Conservation (phyloP, 2,797 vertebrate species). For the Protonibea diacanthus region DNA sequence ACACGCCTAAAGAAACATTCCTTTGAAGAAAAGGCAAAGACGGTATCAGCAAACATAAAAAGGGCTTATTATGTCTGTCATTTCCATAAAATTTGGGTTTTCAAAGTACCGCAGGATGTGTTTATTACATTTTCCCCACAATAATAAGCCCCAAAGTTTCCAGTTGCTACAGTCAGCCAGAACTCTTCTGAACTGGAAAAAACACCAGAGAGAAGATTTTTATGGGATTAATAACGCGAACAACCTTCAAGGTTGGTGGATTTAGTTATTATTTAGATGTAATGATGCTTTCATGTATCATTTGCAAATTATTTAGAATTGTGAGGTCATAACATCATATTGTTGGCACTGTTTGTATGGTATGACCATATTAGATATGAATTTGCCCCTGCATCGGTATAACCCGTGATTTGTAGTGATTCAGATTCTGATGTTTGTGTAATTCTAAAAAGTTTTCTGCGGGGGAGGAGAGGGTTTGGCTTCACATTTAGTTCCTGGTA, state of each 20-base stretch:
- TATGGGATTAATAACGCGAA: constrained; percentile 14
- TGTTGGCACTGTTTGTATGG: constrained; percentile 2
- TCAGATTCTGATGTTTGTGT: constrained; percentile 47
- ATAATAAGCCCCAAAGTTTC: constrained; percentile 45
- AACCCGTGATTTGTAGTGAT: constrained; percentile 12
- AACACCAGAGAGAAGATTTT: constrained; percentile 26
- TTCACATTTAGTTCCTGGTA: constrained; percentile 47
- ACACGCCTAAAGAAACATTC: constrained; percentile 47
- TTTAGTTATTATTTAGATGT: neutral
- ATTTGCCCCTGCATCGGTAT: neutral
- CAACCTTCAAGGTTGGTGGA: neutral
- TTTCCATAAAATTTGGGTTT: constrained; percentile 58
- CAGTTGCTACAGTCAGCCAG: constrained; percentile 12
- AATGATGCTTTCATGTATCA: neutral
- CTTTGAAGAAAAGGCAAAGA: constrained; percentile 56
- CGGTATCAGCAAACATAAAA: constrained; percentile 52
- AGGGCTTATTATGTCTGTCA: constrained; percentile 50
- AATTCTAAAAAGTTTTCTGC: constrained; percentile 32
- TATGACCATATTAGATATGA: neutral
- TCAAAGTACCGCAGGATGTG: constrained; percentile 39
- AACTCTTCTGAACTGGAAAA: constrained; percentile 30
- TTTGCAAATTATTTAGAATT: constrained; percentile 2
- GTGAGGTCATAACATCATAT: neutral
- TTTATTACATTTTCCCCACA: constrained; percentile 51
- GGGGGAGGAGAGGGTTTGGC: constrained; percentile 48